phyloP scores from a whole-genome alignment of 2,113 vertebrate species.

The Indicator maculatus region DNA sequence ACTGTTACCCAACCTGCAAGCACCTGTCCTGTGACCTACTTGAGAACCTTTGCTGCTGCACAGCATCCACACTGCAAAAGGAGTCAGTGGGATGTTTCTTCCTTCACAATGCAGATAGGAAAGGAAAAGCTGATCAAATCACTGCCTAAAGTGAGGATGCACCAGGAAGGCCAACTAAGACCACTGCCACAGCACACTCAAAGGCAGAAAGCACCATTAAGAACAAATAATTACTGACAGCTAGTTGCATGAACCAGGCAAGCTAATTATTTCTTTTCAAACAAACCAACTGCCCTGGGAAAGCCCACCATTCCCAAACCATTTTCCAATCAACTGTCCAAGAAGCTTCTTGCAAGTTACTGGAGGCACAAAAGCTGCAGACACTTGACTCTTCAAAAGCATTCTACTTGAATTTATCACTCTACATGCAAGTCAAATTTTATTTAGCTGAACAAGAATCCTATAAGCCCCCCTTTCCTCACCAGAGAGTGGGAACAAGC shows the following conservation, averaged over 20 bases:
- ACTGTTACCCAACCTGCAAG: neutral
- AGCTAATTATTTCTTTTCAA: neutral
- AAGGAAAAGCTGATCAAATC: neutral
- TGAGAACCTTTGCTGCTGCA: fast-evolving
- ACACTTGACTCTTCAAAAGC: neutral
- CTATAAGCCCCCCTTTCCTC: slow-evolving; percentile 48
- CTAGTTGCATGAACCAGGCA: neutral
- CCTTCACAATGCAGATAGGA: neutral
- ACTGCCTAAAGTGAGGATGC: neutral
- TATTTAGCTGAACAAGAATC: neutral
- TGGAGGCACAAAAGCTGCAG: neutral
- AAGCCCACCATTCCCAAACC: neutral
- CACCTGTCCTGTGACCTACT: fast-evolving
- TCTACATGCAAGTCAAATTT: slow-evolving; percentile 31
- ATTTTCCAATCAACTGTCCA: neutral
- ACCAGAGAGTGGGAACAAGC: slow-evolving; percentile 36
- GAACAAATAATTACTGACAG: neutral
- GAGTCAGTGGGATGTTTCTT: neutral
- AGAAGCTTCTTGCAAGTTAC: slow-evolving; percentile 1
- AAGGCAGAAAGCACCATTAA: fast-evolving
- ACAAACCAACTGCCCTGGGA: neutral
- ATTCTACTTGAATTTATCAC: slow-evolving; percentile 26
- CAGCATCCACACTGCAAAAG: neutral
- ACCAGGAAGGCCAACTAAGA: neutral
- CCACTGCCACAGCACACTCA: neutral